Percentiles rank a stretch among this genome's conserved stretches.
These are phyloP conservation scores for Acrobasis suavella DNA, from an alignment of 2,888 invertebrate genomes.

Conservation along the genomic window DNA sequence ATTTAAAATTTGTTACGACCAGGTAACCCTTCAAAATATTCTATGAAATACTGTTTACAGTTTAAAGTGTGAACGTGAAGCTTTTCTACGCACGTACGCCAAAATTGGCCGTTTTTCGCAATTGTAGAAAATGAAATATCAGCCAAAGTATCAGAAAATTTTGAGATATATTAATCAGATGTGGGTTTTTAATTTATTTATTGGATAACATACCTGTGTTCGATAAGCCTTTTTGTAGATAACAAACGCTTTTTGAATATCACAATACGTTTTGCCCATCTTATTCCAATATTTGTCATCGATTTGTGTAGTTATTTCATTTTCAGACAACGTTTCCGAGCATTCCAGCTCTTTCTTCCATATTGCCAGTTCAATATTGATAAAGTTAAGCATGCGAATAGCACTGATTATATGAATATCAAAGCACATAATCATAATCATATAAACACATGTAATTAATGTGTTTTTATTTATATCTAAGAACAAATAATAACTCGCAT, in stretches of 20 bases:
- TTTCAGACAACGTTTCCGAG: not conserved
- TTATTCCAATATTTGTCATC: not conserved
- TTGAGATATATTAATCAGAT: too few relatives aligned
- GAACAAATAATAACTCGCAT: not conserved
- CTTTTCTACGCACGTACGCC: too few relatives aligned
- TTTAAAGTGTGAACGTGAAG: too few relatives aligned
- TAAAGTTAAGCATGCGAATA: not conserved
- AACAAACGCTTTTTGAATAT: slow-evolving; percentile 1
- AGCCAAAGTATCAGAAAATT: too few relatives aligned
- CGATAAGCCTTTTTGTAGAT: slow-evolving; percentile 7
- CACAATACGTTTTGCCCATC: not conserved
- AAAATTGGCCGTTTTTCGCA: too few relatives aligned
- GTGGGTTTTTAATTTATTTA: too few relatives aligned
- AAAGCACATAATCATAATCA: not conserved
- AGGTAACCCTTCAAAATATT: too few relatives aligned
- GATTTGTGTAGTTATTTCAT: not conserved
- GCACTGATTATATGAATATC: slow-evolving; percentile 10
- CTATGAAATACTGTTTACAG: too few relatives aligned
- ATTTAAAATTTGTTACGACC: too few relatives aligned
- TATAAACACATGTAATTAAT: not conserved
- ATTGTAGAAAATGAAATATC: too few relatives aligned
- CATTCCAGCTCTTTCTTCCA: not conserved
- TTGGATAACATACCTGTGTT: not conserved
- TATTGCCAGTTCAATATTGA: not conserved
- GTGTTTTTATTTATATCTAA: too few relatives aligned